Evolutionary conservation across 2,797 vertebrate species (phyloP).

Genomic region (Catostomus latipinnis): DNA sequence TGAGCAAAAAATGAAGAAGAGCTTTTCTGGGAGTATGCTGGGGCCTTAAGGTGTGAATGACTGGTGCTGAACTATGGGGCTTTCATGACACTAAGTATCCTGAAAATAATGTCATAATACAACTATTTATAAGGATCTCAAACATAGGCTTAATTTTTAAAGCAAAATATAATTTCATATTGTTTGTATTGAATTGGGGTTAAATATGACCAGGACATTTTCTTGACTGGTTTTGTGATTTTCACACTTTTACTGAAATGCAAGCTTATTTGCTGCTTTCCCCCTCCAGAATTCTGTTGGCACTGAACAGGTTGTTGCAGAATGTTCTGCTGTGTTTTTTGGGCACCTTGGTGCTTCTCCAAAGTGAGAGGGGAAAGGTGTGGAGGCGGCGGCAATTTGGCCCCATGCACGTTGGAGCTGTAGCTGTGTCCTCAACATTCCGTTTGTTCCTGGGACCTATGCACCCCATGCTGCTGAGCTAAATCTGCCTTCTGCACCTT

Average conservation of each 20-base stretch:
- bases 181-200: no score
- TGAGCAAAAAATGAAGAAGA: no score
- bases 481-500: not conserved
- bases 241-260: slow-evolving; percentile 1
- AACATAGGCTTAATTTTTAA: no score
- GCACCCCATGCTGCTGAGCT: not conserved
- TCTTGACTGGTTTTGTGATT: no score
- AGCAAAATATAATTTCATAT: no score
- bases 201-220: no score
- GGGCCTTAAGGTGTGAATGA: no score
- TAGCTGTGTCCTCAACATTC: slow-evolving; percentile 34
- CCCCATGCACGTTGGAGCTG: not conserved
- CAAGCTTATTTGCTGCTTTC: slow-evolving; percentile 18
- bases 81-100: no score
- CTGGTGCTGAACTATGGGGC: no score
- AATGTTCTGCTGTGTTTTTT: slow-evolving; percentile 37
- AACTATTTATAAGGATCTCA: no score
- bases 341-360: slow-evolving; percentile 25
- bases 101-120: no score
- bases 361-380: slow-evolving; percentile 28
- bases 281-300: slow-evolving; percentile 19
- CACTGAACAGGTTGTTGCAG: slow-evolving; percentile 14
- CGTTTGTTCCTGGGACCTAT: not conserved
- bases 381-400: slow-evolving; percentile 43
- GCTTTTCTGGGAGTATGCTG: no score